Evolutionary conservation across 2,797 vertebrate species (phyloP).

Genomic region (Sylvia borin): DNA sequence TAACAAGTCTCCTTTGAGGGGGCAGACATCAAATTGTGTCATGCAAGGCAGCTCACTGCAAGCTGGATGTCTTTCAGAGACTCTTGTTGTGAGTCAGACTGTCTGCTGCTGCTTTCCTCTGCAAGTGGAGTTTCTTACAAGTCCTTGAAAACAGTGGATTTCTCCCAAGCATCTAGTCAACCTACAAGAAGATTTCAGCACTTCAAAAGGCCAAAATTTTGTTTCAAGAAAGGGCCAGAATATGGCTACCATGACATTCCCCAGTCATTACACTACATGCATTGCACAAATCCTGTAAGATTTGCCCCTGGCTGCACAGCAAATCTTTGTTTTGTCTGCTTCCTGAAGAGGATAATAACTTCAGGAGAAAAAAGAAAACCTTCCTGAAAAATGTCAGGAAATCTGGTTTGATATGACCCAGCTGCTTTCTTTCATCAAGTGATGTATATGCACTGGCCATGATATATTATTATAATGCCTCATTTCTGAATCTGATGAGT

Average conservation of each 20-base stretch:
- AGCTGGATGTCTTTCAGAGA: neutral
- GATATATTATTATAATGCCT: neutral
- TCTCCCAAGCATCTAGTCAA: neutral
- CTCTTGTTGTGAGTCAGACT: neutral
- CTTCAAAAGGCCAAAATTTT: neutral
- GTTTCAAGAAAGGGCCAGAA: neutral
- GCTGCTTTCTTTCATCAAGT: neutral
- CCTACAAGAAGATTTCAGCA: neutral
- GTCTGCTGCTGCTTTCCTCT: neutral
- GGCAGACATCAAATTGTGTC: neutral
- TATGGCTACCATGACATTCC: neutral
- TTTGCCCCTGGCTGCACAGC: neutral
- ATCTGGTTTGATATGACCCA: neutral
- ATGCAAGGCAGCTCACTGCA: neutral
- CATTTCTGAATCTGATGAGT: neutral
- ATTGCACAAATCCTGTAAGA: slow-evolving; percentile 15
- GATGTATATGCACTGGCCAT: neutral
- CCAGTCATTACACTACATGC: neutral
- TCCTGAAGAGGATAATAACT: slow-evolving; percentile 12
- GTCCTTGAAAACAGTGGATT: neutral
- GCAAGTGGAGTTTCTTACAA: neutral
- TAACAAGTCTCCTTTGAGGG: neutral
- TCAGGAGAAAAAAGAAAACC: neutral
- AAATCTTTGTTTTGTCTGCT: slow-evolving; percentile 32
- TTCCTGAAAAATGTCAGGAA: slow-evolving; percentile 34